These are phyloP conservation scores for Corythoichthys haematopterus DNA, from an alignment of 2,113 vertebrate species.

Conservation along the genomic window DNA sequence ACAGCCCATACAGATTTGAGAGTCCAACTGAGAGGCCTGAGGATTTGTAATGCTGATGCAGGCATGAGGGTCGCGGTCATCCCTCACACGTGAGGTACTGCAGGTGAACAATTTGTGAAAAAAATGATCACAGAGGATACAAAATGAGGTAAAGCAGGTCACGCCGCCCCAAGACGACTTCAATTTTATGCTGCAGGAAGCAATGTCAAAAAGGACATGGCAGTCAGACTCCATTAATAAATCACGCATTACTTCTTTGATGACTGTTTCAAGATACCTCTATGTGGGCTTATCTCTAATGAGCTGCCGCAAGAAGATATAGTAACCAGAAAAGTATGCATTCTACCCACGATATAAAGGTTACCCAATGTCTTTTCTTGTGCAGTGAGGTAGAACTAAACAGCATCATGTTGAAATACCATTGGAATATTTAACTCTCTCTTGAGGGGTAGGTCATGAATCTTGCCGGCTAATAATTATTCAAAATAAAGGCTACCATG, in stretches of 20 bases:
- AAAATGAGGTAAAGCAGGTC: background rate
- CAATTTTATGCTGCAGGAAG: constrained; percentile 19
- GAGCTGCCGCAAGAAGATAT: background rate
- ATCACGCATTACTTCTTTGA: background rate
- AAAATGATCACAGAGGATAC: background rate
- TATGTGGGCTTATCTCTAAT: background rate
- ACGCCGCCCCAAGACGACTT: background rate
- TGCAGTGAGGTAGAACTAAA: background rate
- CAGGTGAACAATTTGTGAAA: background rate
- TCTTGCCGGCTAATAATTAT: background rate
- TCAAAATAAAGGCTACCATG: background rate
- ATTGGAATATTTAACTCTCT: background rate
- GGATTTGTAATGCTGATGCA: background rate
- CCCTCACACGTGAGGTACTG: background rate
- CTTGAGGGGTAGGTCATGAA: background rate
- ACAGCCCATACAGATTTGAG: constrained; percentile 9
- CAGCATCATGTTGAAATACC: background rate
- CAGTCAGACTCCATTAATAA: background rate
- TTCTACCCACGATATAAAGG: background rate
- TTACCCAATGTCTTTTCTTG: background rate
- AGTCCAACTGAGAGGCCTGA: constrained; percentile 8
- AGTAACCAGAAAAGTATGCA: background rate
- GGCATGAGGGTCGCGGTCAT: background rate
- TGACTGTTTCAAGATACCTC: background rate
- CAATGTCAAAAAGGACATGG: constrained; percentile 52